Conservation (phyloP, 2,113 vertebrate genomes). For the Pungitius pungitius region DNA sequence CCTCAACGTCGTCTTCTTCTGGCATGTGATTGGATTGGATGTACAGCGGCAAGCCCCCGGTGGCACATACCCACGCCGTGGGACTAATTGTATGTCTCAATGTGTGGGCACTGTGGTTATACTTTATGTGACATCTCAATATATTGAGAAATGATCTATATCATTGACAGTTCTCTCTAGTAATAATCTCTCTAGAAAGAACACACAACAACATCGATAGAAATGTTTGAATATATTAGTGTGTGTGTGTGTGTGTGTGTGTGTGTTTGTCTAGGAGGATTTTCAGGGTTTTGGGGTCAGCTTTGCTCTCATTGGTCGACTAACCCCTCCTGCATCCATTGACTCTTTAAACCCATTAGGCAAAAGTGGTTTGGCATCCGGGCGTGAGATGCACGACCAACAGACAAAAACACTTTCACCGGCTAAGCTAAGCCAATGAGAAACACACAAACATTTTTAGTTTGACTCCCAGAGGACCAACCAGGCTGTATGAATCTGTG, state of each 20-base stretch:
- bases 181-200: not conserved
- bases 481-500: slow-evolving; percentile 37
- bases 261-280: not conserved
- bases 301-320: slow-evolving; percentile 60
- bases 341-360: slow-evolving; percentile 76
- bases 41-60: slow-evolving; percentile 49
- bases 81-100: slow-evolving; percentile 25
- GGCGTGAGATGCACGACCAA: slow-evolving; percentile 28
- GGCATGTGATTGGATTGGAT: slow-evolving; percentile 57
- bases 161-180: not conserved
- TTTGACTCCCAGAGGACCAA: slow-evolving; percentile 24
- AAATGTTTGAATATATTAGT: slow-evolving; percentile 27
- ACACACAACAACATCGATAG: slow-evolving; percentile 1
- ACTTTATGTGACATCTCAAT: not conserved
- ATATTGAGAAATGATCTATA: not conserved
- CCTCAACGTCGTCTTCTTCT: slow-evolving; percentile 44
- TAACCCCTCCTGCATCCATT: slow-evolving; percentile 63
- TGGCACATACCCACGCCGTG: slow-evolving; percentile 38
- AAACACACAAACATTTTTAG: slow-evolving; percentile 5
- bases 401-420: slow-evolving; percentile 7
- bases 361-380: slow-evolving; percentile 47
- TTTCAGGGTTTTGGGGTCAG: slow-evolving; percentile 7
- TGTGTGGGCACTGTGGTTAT: slow-evolving; percentile 35
- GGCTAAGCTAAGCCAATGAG: slow-evolving; percentile 4
- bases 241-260: slow-evolving; percentile 9